Evolutionary conservation across 2,113 vertebrate genomes (phyloP), one percentile per base, ranked within the genome.

Genomic region (Neolamprologus brichardi): DNA sequence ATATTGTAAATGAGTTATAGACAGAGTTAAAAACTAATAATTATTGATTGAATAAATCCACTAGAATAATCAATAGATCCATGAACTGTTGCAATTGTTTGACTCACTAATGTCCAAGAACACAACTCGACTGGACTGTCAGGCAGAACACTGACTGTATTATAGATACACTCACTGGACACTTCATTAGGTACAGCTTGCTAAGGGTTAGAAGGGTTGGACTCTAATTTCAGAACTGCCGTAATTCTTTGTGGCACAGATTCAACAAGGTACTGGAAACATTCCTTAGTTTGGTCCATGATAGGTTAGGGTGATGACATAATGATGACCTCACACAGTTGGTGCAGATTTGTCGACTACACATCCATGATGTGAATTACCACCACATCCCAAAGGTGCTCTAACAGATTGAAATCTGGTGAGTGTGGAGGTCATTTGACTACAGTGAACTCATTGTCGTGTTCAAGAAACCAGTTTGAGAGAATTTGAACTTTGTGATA

Each of bases 301-400:
- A 17, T 72, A 0, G 58, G 15, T 62, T 62, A 62, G 3, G 30
- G 39, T 17, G 20, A 46, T 28, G 67, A 28, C 0, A 18, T 0
- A 0, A 44, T 17, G 39, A 75, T 46, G 20, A 0, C 41, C 28
- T 62, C 58, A 62, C 58, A 62, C 15, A 62, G 58, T 62, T 62
- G 28, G 58, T 18, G 67, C 67, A 46, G 37, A 72, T 44, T 44
- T 72, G 67, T 72, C 8, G 1, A 25, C 20, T 72, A 25, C 20
- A 44, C 20, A 72, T 25, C 7, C n/a, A 23, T 70, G 37, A 70
- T 70, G 12, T 41, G 34, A 70, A 70, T 70, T 39, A 23, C 37
- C n/a, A 70, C n/a, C 67, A 11, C 39, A 46, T 72, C 39, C 20
- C 39, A 70, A 70, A 70, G n/a, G 34, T 70, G 64, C 7, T 44